A percentile compares a stretch with the other conserved stretches of the same genome.
These are phyloP conservation scores for Drosophila nigricruria DNA, from an alignment of 2,888 invertebrate genomes.

Conservation along the genomic window DNA sequence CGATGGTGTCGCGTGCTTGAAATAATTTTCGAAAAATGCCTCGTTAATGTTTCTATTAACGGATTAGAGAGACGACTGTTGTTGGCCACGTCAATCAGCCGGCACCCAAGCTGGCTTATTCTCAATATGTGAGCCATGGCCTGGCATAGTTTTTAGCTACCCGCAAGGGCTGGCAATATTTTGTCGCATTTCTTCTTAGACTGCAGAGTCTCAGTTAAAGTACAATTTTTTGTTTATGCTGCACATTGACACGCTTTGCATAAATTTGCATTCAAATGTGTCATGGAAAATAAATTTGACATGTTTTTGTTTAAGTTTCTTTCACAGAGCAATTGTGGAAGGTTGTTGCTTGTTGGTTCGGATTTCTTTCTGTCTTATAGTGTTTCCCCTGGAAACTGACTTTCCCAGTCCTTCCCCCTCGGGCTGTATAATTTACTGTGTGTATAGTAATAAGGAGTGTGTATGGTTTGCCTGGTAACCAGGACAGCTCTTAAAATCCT, in stretches of 20 bases:
- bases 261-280: constrained; percentile 78
- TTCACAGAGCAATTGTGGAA: not conserved
- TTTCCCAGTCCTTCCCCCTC: not conserved
- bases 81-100: constrained; percentile 63
- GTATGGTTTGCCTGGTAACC: not conserved
- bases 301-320: constrained; percentile 3
- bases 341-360: constrained; percentile 41
- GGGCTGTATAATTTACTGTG: not conserved
- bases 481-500: constrained; percentile 15
- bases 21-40: constrained; percentile 80
- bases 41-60: constrained; percentile 84
- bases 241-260: constrained; percentile 83
- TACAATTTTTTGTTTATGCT: constrained; percentile 62
- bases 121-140: constrained; percentile 5
- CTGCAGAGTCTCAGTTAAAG: constrained; percentile 55
- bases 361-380: constrained; percentile 2
- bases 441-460: not conserved
- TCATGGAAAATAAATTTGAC: constrained; percentile 39
- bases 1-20: constrained; percentile 75
- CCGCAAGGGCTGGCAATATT: constrained; percentile 24
- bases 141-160: constrained; percentile 32
- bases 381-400: not conserved
- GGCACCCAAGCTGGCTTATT: constrained; percentile 18
- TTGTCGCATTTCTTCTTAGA: constrained; percentile 36
- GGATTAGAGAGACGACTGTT: constrained; percentile 71